These are phyloP conservation scores for Sphaerodactylus townsendi DNA, from an alignment of 2,113 vertebrate species.

Conservation along the genomic window DNA sequence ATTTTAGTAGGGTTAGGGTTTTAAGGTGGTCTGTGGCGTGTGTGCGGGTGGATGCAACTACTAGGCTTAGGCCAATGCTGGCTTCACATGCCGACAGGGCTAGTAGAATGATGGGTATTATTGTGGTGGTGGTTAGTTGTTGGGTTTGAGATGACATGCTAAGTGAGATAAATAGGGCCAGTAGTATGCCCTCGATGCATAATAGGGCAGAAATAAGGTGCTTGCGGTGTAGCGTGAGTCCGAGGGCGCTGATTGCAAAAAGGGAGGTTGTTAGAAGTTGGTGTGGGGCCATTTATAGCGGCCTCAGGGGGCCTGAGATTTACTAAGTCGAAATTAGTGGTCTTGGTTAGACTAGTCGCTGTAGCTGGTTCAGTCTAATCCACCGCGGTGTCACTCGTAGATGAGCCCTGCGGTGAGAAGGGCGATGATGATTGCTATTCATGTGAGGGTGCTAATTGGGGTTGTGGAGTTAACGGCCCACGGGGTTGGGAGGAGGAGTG, in stretches of 20 bases:
- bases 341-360: slow-evolving; percentile 31
- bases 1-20: slow-evolving; percentile 43
- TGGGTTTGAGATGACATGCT: no score
- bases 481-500: rapidly evolving
- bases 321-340: slow-evolving; percentile 28
- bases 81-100: slow-evolving; percentile 34
- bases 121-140: background rate
- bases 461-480: background rate
- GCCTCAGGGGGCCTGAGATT: no score
- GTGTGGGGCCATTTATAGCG: no score
- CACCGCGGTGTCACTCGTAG: slow-evolving; percentile 55
- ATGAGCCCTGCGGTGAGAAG: slow-evolving; percentile 11
- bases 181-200: background rate
- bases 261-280: no score
- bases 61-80: background rate
- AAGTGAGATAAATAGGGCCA: background rate
- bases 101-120: background rate
- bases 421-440: rapidly evolving
- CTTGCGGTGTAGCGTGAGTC: background rate
- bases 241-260: no score
- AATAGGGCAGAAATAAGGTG: slow-evolving; percentile 7
- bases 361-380: slow-evolving; percentile 49
- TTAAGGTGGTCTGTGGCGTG: slow-evolving; percentile 5
- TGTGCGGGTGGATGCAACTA: slow-evolving; percentile 20
- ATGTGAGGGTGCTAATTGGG: rapidly evolving